These are phyloP conservation scores for Rhingia campestris DNA, from an alignment of 2,888 invertebrate genomes.

Conservation along the genomic window DNA sequence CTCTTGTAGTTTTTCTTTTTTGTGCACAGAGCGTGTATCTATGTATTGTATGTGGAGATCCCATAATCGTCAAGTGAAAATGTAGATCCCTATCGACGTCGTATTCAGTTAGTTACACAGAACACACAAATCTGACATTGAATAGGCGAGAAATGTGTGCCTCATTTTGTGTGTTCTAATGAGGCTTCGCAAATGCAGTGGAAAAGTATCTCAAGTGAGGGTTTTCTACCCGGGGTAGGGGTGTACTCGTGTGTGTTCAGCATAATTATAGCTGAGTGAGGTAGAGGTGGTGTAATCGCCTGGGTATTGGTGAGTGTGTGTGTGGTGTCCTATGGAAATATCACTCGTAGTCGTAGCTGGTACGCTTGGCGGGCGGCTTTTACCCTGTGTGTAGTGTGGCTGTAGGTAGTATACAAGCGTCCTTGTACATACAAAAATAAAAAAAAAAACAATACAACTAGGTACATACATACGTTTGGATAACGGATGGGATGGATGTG, in stretches of 20 bases:
- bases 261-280: slow-evolving; percentile 38
- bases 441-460: too few species aligned
- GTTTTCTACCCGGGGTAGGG: slow-evolving; percentile 23
- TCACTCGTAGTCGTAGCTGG: slow-evolving; percentile 51
- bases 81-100: slow-evolving; percentile 59
- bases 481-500: slow-evolving; percentile 1
- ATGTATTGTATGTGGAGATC: slow-evolving; percentile 53
- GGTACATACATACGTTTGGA: background rate
- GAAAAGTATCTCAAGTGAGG: slow-evolving; percentile 18
- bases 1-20: background rate
- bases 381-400: slow-evolving; percentile 10
- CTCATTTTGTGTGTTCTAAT: slow-evolving; percentile 42
- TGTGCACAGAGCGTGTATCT: background rate
- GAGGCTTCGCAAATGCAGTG: slow-evolving; percentile 38
- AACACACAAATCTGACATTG: slow-evolving; percentile 63
- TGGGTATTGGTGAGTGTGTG: slow-evolving; percentile 43
- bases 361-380: slow-evolving; percentile 43
- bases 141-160: slow-evolving; percentile 60
- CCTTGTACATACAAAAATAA: background rate
- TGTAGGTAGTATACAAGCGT: background rate
- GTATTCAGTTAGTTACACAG: slow-evolving; percentile 34
- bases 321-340: slow-evolving; percentile 61
- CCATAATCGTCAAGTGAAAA: slow-evolving; percentile 62
- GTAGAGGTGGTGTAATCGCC: slow-evolving; percentile 42
- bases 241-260: slow-evolving; percentile 12